These are phyloP conservation scores for Spicauda simplicius DNA, from an alignment of 2,888 invertebrate species.

Conservation along the genomic window DNA sequence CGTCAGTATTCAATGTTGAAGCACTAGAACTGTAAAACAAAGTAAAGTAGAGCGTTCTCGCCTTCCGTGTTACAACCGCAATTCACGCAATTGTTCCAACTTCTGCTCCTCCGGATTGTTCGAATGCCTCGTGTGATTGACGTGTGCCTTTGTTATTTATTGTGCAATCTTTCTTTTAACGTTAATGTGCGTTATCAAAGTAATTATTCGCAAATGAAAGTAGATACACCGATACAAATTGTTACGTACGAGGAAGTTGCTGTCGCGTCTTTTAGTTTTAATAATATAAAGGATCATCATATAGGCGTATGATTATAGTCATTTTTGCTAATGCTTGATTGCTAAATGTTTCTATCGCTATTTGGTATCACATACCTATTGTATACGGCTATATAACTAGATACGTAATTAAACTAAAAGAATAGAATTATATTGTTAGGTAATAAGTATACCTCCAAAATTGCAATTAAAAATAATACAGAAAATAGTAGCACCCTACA, in stretches of 20 bases:
- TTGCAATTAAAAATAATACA: too few relatives aligned
- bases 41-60: slow-evolving; percentile 51
- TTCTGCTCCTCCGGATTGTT: slow-evolving; percentile 31
- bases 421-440: too few relatives aligned
- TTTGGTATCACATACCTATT: too few relatives aligned
- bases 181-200: slow-evolving; percentile 23
- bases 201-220: slow-evolving; percentile 27
- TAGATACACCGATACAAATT: slow-evolving; percentile 10
- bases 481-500: too few relatives aligned
- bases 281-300: neutral
- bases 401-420: too few relatives aligned
- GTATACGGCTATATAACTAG: too few relatives aligned
- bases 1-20: slow-evolving; percentile 16
- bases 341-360: too few relatives aligned
- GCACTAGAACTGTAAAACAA: slow-evolving; percentile 25
- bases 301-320: neutral
- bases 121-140: slow-evolving; percentile 33
- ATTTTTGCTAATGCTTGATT: too few relatives aligned
- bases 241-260: slow-evolving; percentile 24
- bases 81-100: slow-evolving; percentile 51
- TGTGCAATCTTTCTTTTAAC: slow-evolving; percentile 29
- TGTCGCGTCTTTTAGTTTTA: neutral
- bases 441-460: too few relatives aligned
- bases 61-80: slow-evolving; percentile 51
- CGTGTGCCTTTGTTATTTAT: slow-evolving; percentile 36